phyloP scores from a whole-genome alignment of 2,113 vertebrate genomes.

The Gallinago jamesoni region DNA sequence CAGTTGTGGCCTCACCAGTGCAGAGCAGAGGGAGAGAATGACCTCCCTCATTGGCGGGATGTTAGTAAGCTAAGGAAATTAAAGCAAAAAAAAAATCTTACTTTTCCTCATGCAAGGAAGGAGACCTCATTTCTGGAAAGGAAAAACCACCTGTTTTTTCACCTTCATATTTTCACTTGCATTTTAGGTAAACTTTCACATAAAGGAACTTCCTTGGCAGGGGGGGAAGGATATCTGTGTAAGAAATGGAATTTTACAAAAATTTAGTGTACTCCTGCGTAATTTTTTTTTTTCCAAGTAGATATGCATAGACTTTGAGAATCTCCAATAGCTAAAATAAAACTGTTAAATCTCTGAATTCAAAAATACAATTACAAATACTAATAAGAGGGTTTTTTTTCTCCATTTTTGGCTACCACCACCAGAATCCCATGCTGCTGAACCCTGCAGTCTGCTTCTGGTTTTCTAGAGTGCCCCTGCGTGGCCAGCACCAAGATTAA shows the following conservation, averaged over 20 bases:
- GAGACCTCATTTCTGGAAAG: background rate
- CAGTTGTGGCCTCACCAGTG: no score
- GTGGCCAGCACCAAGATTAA: background rate
- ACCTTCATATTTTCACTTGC: background rate
- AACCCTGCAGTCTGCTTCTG: background rate
- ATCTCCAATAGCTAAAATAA: background rate
- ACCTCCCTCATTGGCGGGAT: fast-evolving
- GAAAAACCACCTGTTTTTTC: background rate
- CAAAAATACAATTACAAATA: background rate
- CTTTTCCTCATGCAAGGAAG: background rate
- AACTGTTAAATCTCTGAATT: background rate
- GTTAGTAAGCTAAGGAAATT: background rate
- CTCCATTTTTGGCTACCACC: background rate
- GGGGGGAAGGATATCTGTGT: no score
- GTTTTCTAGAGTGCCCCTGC: background rate
- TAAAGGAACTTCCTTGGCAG: background rate
- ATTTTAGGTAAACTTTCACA: background rate
- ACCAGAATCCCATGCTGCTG: background rate
- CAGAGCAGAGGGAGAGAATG: no score
- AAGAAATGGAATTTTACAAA: background rate
- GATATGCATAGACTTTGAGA: background rate
- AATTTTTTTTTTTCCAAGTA: background rate
- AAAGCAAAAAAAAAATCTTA: background rate
- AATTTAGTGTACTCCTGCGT: background rate
- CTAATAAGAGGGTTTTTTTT: background rate